Percentiles rank a stretch among this genome's conserved stretches.
phyloP scores from a whole-genome alignment of 2,888 invertebrate species.

The Cyclophora albipunctata region DNA sequence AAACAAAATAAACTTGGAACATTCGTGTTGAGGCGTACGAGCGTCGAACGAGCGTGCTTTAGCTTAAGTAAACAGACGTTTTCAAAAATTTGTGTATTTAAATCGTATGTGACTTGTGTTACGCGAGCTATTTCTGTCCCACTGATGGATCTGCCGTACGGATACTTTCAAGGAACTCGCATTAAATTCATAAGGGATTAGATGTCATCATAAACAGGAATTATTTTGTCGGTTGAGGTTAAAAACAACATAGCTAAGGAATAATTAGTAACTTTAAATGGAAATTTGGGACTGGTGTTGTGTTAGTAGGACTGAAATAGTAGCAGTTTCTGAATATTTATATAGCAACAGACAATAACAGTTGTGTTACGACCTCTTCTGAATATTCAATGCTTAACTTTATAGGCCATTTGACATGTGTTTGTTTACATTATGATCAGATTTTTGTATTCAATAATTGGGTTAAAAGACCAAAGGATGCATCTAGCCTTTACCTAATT shows the following conservation, averaged over 20 bases:
- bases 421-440: no score
- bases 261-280: constrained; percentile 44
- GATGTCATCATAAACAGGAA: constrained; percentile 75
- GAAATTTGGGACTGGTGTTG: constrained; percentile 40
- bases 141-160: constrained; percentile 65
- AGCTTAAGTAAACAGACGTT: constrained; percentile 70
- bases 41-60: constrained; percentile 45
- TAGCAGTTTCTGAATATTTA: constrained; percentile 23
- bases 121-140: constrained; percentile 64
- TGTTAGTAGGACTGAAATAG: constrained; percentile 28
- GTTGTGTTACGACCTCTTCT: neutral
- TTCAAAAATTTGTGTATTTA: constrained; percentile 75
- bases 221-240: constrained; percentile 72
- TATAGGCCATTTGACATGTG: neutral
- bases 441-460: no score
- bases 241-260: constrained; percentile 53
- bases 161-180: constrained; percentile 57
- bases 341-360: constrained; percentile 1
- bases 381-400: neutral
- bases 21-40: neutral
- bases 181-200: constrained; percentile 73
- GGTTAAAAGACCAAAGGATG: no score
- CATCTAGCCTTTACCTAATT: no score
- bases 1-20: constrained; percentile 17
- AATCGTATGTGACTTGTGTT: constrained; percentile 73